Evolutionary conservation across 2,888 invertebrate species (phyloP).

Genomic region (Agonum fuliginosum): DNA sequence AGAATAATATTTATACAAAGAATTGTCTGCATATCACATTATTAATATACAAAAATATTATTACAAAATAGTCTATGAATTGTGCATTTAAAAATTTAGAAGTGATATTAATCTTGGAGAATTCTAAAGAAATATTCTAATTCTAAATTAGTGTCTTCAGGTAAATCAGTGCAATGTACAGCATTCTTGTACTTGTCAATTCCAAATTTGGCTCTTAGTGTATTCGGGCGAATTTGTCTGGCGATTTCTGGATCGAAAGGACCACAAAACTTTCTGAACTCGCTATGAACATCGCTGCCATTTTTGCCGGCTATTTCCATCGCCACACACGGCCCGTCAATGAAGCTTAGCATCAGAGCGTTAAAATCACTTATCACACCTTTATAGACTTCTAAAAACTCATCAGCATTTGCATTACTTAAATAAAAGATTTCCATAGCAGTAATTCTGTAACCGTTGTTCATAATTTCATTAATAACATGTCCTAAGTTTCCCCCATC

Average conservation of each 20-base stretch:
- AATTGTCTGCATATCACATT: conserved; percentile 1
- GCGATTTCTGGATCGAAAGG: conserved; percentile 95
- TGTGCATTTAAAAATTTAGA: background rate
- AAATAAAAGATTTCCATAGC: conserved; percentile 88
- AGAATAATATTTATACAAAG: background rate
- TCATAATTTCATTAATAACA: conserved; percentile 83
- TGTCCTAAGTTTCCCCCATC: conserved; percentile 83
- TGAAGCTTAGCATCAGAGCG: conserved; percentile 89
- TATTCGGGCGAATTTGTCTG: conserved; percentile 86
- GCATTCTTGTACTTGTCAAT: conserved; percentile 89
- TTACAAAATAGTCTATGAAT: background rate
- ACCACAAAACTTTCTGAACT: conserved; percentile 89
- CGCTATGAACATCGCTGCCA: conserved; percentile 77
- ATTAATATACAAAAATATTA: conserved; percentile 14
- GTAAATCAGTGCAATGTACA: conserved; percentile 94
- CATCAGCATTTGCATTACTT: conserved; percentile 88
- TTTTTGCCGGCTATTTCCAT: conserved; percentile 86
- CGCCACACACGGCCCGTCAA: conserved; percentile 90
- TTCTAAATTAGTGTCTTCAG: conserved; percentile 90
- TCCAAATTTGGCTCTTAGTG: conserved; percentile 90
- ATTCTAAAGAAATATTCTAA: conserved; percentile 88
- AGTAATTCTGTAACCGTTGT: conserved; percentile 85
- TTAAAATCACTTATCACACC: conserved; percentile 86
- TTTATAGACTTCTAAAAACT: conserved; percentile 95
- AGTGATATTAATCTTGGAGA: conserved; percentile 69